Evolutionary conservation across 1,140 invertebrate genomes (phyloP).

Genomic region (Portunus trituberculatus): DNA sequence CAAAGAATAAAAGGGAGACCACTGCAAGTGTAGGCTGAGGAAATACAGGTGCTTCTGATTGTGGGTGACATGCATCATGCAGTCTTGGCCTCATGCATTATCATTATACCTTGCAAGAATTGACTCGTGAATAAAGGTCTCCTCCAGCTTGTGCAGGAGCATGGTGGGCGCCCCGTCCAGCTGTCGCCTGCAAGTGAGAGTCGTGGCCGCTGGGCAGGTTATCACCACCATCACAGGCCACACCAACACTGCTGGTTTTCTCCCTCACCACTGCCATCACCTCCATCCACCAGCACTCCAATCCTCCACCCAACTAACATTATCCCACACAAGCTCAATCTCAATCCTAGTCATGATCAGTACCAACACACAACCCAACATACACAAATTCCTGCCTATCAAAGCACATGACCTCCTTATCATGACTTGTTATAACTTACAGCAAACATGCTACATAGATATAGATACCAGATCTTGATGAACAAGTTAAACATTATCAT

Average conservation of each 20-base stretch:
- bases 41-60: neutral
- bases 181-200: conserved; percentile 28
- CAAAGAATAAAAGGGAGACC: neutral
- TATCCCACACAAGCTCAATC: neutral
- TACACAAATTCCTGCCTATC: too few species aligned
- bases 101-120: conserved; percentile 82
- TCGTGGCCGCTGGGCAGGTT: neutral
- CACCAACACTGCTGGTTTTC: too few species aligned
- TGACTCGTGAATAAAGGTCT: conserved; percentile 83
- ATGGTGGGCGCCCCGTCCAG: conserved; percentile 83
- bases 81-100: conserved; percentile 53
- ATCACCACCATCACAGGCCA: neutral
- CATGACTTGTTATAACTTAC: too few species aligned
- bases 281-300: neutral
- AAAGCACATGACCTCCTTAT: too few species aligned
- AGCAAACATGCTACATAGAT: too few species aligned
- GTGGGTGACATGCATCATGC: neutral
- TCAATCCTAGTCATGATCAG: neutral
- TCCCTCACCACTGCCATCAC: neutral
- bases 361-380: too few species aligned
- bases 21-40: neutral
- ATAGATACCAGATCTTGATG: too few species aligned
- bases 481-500: too few species aligned
- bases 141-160: conserved; percentile 87
- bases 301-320: neutral